Base-by-base conservation (phyloP, 2,888 invertebrate species). In the Horisme vitalbata region DNA sequence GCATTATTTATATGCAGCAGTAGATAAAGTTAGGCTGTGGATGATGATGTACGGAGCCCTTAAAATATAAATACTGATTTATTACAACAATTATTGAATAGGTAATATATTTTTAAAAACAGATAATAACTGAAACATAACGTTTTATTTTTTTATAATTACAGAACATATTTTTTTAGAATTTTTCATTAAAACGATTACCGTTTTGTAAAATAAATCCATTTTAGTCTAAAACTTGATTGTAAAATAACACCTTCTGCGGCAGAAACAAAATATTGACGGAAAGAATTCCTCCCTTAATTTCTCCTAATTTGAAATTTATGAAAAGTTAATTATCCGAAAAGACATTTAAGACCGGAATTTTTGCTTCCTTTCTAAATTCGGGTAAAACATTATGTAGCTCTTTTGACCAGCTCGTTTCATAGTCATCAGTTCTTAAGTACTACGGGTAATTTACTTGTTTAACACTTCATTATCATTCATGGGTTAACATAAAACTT, bases 281-380 rank as follows among this genome's bases (percentile, higher is more conserved):
- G 23, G 31, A 56, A 53, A 56, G 35, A 58, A 61, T 52, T 43
- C 32, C 51, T 46, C 44, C 52, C 54, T 53, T 60, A 61, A 68
- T 59, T 63, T 54, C 43, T 56, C 39, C 58, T 69, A 65, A 69
- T 67, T 66, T 59, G 46, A 58, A 65, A 66, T 65, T 65, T 61
- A 64, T 55, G 52, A 58, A 55, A 57, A 55, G 53, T 61, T 68
- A 63, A 71, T 69, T 70, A 64, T 48, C 53, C 39, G 39, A 44
- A 50, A 59, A 41, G 48, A 47, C 53, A 54, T 59, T 61, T 36
- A 35, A 48, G 44, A 55, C 51, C 52, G 38, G 24, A 43, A n/a
- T 37, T 55, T 51, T 44, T 13, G 11, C 13, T 21, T 13, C 21
- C 31, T 26, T 21, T 32, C 32, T 21, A 30, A 12, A 45, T 45